Conservation (phyloP, 2,113 vertebrate species). For the Lontra canadensis region DNA sequence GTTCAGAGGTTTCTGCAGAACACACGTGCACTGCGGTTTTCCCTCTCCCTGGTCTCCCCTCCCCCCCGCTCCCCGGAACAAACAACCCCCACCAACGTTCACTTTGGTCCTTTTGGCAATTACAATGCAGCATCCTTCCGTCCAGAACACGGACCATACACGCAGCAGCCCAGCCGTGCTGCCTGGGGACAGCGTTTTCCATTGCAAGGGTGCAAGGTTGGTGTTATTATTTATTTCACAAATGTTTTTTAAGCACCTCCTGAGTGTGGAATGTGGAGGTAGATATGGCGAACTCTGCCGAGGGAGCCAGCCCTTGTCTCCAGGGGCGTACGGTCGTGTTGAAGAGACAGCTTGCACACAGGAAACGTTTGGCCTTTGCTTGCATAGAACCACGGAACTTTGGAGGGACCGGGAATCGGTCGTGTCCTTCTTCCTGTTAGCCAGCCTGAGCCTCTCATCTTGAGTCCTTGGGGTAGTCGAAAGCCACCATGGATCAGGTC, state of each 20-base stretch:
- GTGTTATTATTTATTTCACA: background rate
- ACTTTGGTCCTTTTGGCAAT: background rate
- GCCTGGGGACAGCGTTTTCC: background rate
- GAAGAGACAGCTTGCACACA: background rate
- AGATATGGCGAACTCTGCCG: background rate
- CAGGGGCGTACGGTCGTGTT: background rate
- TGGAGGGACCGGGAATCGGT: background rate
- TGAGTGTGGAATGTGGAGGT: background rate
- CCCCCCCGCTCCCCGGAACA: background rate
- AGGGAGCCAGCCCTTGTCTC: background rate
- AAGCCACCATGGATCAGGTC: background rate
- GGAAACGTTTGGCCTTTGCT: background rate
- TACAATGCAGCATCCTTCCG: background rate
- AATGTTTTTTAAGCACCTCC: background rate
- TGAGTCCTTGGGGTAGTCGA: background rate
- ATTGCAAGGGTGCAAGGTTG: background rate
- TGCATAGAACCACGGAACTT: background rate
- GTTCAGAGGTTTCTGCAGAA: slow-evolving; percentile 62
- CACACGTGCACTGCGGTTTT: background rate
- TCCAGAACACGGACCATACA: background rate
- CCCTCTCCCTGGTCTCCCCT: background rate
- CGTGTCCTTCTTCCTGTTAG: background rate
- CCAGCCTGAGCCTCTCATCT: background rate
- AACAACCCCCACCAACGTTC: fast-evolving
- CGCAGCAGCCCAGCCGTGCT: background rate